phyloP scores from a whole-genome alignment of 2,113 vertebrate species.

The Pontoporia blainvillei region DNA sequence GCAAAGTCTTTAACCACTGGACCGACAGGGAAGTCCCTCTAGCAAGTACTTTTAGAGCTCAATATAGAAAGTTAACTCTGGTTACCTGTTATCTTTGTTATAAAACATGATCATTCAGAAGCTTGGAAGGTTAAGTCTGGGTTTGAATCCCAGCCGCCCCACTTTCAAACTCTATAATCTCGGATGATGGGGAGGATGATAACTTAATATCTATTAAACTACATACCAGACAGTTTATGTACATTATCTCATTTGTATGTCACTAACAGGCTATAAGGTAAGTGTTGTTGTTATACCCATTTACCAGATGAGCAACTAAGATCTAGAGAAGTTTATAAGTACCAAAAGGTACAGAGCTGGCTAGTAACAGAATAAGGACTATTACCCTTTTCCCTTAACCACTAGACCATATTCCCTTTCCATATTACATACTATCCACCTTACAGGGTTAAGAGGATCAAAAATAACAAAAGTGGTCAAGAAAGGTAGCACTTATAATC shows the following conservation, averaged over 20 bases:
- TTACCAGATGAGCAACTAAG: background rate
- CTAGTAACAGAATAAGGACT: background rate
- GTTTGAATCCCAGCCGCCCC: background rate
- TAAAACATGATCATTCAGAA: background rate
- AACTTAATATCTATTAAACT: background rate
- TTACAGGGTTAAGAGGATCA: background rate
- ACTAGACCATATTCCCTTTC: background rate
- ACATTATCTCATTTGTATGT: background rate
- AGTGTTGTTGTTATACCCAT: background rate
- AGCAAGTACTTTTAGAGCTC: background rate
- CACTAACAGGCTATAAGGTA: background rate
- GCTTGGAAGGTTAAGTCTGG: background rate
- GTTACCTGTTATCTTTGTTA: background rate
- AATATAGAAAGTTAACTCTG: background rate
- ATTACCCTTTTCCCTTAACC: background rate
- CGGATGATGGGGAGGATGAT: background rate
- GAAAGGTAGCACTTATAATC: background rate
- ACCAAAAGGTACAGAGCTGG: background rate
- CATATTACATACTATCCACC: background rate
- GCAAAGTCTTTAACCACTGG: no score
- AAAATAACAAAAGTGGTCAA: background rate
- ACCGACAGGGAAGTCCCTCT: no score
- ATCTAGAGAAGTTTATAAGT: background rate
- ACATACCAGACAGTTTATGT: background rate
- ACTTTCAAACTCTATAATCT: background rate